Evolutionary conservation across 2,113 vertebrate genomes (phyloP).

Genomic region (Muntiacus reevesi): DNA sequence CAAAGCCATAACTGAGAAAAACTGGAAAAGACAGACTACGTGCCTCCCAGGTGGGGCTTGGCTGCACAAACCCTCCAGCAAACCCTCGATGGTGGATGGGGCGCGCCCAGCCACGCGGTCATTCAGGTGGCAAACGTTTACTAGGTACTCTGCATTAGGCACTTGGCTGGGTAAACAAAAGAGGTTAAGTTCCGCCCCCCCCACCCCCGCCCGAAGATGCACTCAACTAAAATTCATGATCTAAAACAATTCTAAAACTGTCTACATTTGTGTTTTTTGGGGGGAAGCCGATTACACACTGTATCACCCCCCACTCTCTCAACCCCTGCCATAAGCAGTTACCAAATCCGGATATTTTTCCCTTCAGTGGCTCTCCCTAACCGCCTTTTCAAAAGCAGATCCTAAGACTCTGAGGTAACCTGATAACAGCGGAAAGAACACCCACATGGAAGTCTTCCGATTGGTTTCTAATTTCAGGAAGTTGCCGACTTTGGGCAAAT

Average conservation of each 20-base stretch:
- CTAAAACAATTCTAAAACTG: neutral
- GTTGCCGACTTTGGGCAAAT: neutral
- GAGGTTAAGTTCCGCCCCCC: neutral
- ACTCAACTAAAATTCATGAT: neutral
- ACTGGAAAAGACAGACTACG: neutral
- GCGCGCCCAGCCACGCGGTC: neutral
- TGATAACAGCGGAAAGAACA: neutral
- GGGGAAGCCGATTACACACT: neutral
- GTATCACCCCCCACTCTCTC: neutral
- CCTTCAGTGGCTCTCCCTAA: neutral
- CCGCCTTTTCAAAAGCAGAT: neutral
- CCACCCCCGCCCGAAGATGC: neutral
- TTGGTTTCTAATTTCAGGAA: constrained; percentile 47
- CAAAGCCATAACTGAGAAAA: neutral
- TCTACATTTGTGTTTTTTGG: neutral
- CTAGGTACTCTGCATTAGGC: neutral
- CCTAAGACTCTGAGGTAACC: neutral
- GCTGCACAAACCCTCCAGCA: neutral
- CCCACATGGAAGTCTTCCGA: neutral
- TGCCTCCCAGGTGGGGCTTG: neutral
- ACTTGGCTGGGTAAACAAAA: neutral
- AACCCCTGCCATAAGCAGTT: neutral
- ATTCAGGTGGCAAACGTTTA: neutral
- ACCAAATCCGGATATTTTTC: neutral
- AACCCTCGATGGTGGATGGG: neutral